phyloP scores from a whole-genome alignment of 2,113 vertebrate genomes.

The Petrocephalus microphthalmus region DNA sequence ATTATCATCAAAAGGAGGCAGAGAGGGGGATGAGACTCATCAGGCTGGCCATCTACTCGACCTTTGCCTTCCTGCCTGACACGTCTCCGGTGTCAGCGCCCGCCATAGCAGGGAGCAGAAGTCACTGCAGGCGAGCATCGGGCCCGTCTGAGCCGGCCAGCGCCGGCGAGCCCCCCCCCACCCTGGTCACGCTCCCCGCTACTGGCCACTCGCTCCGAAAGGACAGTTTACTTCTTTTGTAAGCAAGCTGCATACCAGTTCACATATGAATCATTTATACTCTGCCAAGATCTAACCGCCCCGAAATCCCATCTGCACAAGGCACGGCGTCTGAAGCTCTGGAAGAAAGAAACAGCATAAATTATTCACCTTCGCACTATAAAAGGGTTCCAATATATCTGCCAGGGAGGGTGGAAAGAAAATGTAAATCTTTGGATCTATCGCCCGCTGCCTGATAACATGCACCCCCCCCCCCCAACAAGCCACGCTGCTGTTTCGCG shows the following conservation, averaged over 20 bases:
- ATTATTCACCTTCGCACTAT: slow-evolving; percentile 52
- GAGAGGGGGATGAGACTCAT: not conserved
- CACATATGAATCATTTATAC: slow-evolving; percentile 54
- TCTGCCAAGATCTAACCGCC: slow-evolving; percentile 44
- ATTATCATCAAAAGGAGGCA: not conserved
- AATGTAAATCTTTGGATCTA: slow-evolving; percentile 47
- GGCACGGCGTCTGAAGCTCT: slow-evolving; percentile 31
- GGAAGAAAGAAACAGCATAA: slow-evolving; percentile 45
- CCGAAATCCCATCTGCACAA: slow-evolving; percentile 43
- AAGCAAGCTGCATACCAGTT: slow-evolving; percentile 45
- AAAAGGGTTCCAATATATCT: slow-evolving; percentile 52
- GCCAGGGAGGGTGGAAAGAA: slow-evolving; percentile 42
- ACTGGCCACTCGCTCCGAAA: slow-evolving; percentile 22
- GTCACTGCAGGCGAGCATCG: not conserved
- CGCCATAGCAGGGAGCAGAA: not conserved
- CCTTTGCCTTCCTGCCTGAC: not conserved
- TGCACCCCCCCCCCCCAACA: slow-evolving; percentile 18
- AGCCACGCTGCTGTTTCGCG: slow-evolving; percentile 19
- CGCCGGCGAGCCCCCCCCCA: not conserved
- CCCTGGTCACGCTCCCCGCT: not conserved
- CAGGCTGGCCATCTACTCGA: not conserved
- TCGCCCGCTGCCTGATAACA: slow-evolving; percentile 42
- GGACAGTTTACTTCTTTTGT: slow-evolving; percentile 45
- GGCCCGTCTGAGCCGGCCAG: not conserved
- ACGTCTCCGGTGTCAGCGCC: too few species aligned